A percentile compares a stretch with the other conserved stretches of the same genome.
These are phyloP conservation scores for Cromileptes altivelis DNA, from an alignment of 2,113 vertebrate genomes.

Conservation along the genomic window DNA sequence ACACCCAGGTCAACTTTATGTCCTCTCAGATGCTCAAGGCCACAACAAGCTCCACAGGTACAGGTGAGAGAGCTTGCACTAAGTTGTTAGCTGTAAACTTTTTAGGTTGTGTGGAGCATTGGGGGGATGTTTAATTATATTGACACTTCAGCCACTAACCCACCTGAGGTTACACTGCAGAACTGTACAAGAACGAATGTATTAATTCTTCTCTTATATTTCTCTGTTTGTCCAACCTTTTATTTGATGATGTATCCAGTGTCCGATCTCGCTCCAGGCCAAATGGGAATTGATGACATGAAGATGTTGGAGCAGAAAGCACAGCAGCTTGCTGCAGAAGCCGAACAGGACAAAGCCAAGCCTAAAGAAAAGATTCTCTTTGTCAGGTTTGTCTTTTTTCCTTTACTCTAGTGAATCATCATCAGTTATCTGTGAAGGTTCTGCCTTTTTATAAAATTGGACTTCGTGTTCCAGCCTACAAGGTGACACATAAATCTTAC, in stretches of 20 bases:
- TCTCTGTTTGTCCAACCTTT: constrained; percentile 1
- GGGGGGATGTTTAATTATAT: not conserved
- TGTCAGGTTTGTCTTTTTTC: constrained; percentile 85
- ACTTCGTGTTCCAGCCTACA: not conserved
- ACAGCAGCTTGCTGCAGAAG: constrained; percentile 90
- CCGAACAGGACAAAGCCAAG: constrained; percentile 89
- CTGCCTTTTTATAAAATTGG: not conserved
- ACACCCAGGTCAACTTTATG: constrained; percentile 98
- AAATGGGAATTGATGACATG: constrained; percentile 93
- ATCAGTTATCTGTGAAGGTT: not conserved
- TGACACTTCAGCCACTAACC: not conserved
- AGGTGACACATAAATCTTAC: not conserved
- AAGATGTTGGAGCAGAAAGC: constrained; percentile 93
- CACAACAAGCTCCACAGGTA: constrained; percentile 89
- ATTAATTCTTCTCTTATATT: not conserved
- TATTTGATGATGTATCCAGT: constrained; percentile 75
- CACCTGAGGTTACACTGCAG: not conserved
- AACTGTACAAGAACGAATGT: not conserved
- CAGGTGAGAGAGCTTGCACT: constrained; percentile 74
- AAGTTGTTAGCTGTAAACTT: not conserved
- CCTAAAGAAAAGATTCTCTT: constrained; percentile 94
- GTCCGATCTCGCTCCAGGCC: constrained; percentile 91
- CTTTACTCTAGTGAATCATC: too few species aligned
- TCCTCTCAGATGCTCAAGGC: constrained; percentile 95
- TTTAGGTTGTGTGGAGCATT: not conserved